These are phyloP conservation scores for Caenorhabditis briggsae DNA, from an alignment of 1,140 invertebrate genomes.

Conservation along the genomic window DNA sequence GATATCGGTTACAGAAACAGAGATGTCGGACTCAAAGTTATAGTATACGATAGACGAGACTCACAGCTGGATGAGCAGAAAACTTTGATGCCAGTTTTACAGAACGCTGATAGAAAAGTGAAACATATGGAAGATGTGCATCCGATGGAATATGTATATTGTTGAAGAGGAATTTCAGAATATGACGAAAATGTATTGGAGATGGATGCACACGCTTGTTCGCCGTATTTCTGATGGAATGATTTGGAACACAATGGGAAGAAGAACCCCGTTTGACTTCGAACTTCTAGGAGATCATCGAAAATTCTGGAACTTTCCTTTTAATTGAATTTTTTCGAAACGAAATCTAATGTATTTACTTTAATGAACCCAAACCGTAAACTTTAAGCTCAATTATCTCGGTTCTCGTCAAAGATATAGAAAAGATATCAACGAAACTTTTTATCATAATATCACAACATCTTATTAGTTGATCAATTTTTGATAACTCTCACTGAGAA, in stretches of 20 bases:
- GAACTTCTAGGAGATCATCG: conserved; percentile 45
- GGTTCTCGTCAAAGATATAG: too few species aligned
- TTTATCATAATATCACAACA: too few species aligned
- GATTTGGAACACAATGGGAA: conserved; percentile 38
- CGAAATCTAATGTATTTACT: too few species aligned
- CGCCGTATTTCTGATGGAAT: conserved; percentile 48
- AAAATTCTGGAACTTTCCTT: conserved; percentile 24
- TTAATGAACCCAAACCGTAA: too few species aligned
- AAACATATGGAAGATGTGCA: conserved; percentile 11
- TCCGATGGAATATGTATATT: conserved; percentile 26
- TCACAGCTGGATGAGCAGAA: conserved; percentile 35
- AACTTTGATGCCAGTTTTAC: conserved; percentile 42
- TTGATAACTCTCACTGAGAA: too few species aligned
- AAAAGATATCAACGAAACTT: too few species aligned
- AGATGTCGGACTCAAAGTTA: too few species aligned
- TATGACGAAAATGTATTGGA: conserved; percentile 27
- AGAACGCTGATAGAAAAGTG: conserved; percentile 37
- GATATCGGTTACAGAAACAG: too few species aligned
- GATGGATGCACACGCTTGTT: conserved; percentile 15
- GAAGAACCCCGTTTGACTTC: conserved; percentile 11
- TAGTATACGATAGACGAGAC: neutral
- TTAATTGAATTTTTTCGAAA: too few species aligned
- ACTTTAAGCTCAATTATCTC: too few species aligned
- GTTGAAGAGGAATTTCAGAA: conserved; percentile 8
- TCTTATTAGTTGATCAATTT: too few species aligned